These are phyloP conservation scores for Ichneumon xanthorius DNA, from an alignment of 2,888 invertebrate species.

Conservation along the genomic window DNA sequence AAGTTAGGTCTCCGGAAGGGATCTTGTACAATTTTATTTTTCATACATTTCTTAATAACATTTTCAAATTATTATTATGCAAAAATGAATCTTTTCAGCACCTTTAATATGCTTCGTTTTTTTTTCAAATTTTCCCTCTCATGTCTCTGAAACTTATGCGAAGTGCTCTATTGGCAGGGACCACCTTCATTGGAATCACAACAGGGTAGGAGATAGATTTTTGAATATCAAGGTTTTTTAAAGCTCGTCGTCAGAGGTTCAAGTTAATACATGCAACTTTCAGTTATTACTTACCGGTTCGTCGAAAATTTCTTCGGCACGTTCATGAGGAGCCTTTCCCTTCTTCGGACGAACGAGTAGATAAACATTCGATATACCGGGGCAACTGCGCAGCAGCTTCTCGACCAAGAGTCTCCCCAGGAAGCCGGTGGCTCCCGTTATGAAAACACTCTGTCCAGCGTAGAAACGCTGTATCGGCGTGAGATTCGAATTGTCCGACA, in stretches of 20 bases:
- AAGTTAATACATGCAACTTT: not conserved
- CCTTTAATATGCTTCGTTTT: too few relatives aligned
- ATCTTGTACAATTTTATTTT: too few relatives aligned
- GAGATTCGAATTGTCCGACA: slow-evolving; percentile 72
- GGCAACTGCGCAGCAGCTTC: slow-evolving; percentile 88
- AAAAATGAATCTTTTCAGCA: too few relatives aligned
- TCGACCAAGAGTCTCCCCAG: slow-evolving; percentile 90
- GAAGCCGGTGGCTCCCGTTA: slow-evolving; percentile 90
- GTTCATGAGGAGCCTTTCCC: slow-evolving; percentile 86
- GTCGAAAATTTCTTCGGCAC: slow-evolving; percentile 86
- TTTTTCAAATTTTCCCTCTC: too few relatives aligned
- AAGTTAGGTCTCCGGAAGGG: too few relatives aligned
- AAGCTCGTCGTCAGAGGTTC: not conserved
- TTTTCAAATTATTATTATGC: too few relatives aligned
- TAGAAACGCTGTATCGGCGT: slow-evolving; percentile 86
- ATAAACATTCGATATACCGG: slow-evolving; percentile 87
- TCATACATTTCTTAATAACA: too few relatives aligned
- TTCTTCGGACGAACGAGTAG: slow-evolving; percentile 87
- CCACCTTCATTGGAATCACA: too few relatives aligned
- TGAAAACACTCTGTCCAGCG: slow-evolving; percentile 86
- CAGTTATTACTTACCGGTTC: slow-evolving; percentile 77
- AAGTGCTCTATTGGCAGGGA: too few relatives aligned
- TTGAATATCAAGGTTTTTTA: not conserved
- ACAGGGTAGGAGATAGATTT: too few relatives aligned
- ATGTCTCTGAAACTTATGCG: too few relatives aligned